A percentile compares a stretch with the other conserved stretches of the same genome.
Conservation (phyloP, 2,888 invertebrate genomes). For the Gerris lacustris region DNA sequence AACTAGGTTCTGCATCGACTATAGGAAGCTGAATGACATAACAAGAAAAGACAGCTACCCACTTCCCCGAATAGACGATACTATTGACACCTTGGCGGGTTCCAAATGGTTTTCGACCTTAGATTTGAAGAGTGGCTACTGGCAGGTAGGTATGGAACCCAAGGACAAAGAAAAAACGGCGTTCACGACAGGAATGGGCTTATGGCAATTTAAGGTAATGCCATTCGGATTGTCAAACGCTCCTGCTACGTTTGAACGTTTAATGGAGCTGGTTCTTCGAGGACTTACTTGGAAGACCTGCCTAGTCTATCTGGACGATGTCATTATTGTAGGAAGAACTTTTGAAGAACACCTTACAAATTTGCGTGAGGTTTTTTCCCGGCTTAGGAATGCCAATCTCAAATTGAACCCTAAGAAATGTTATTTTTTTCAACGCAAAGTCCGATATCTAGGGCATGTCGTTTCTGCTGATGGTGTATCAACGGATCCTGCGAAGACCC, state of each 20-base stretch:
- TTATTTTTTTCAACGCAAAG: slow-evolving; percentile 17
- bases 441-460: slow-evolving; percentile 25
- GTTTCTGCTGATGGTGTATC: slow-evolving; percentile 23
- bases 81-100: slow-evolving; percentile 8
- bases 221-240: background rate
- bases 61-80: slow-evolving; percentile 11
- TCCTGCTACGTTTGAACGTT: background rate
- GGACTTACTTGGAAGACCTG: background rate
- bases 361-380: slow-evolving; percentile 23
- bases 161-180: background rate
- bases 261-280: background rate
- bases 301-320: background rate
- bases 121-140: slow-evolving; percentile 13
- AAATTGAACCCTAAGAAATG: slow-evolving; percentile 25
- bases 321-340: background rate
- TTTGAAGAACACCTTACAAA: slow-evolving; percentile 18
- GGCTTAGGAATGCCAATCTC: slow-evolving; percentile 25
- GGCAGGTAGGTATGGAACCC: slow-evolving; percentile 5
- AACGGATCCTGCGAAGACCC: slow-evolving; percentile 26
- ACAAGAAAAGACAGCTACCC: slow-evolving; percentile 14
- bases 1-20: slow-evolving; percentile 13
- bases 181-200: background rate
- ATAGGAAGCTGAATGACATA: slow-evolving; percentile 12
- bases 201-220: background rate
- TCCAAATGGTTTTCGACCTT: slow-evolving; percentile 12